phyloP scores from a whole-genome alignment of 2,888 invertebrate species.

The Ophion ellenae region DNA sequence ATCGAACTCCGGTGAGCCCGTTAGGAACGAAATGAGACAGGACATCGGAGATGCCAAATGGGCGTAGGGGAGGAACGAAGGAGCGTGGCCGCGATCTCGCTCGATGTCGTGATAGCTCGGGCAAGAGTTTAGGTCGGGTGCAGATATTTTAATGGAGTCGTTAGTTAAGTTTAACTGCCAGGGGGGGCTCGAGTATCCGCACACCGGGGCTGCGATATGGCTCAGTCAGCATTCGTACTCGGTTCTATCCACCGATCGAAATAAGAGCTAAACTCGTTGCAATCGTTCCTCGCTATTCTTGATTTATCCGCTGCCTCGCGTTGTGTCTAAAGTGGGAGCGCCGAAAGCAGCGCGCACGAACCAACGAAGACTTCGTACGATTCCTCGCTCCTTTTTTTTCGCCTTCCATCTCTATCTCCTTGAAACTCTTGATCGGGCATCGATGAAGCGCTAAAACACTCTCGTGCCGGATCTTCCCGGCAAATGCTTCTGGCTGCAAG shows the following conservation, averaged over 20 bases:
- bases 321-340: constrained; percentile 36
- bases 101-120: constrained; percentile 63
- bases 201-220: constrained; percentile 64
- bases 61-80: constrained; percentile 40
- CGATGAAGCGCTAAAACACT: neutral
- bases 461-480: no score
- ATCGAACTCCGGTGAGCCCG: neutral
- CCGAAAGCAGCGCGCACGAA: constrained; percentile 24
- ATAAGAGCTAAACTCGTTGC: constrained; percentile 68
- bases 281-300: constrained; percentile 61
- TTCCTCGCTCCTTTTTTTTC: constrained; percentile 12
- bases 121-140: constrained; percentile 53
- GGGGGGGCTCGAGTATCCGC: constrained; percentile 48
- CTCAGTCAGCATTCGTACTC: constrained; percentile 72
- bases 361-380: constrained; percentile 6
- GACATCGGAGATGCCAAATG: constrained; percentile 21
- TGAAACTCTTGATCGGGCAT: neutral
- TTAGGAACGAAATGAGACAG: neutral
- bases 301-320: constrained; percentile 53
- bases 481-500: no score
- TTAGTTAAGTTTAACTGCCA: constrained; percentile 78
- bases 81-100: constrained; percentile 64
- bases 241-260: constrained; percentile 56
- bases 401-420: neutral
- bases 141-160: constrained; percentile 77